Conservation (phyloP, 2,113 vertebrate species). For the Hassar affinis region DNA sequence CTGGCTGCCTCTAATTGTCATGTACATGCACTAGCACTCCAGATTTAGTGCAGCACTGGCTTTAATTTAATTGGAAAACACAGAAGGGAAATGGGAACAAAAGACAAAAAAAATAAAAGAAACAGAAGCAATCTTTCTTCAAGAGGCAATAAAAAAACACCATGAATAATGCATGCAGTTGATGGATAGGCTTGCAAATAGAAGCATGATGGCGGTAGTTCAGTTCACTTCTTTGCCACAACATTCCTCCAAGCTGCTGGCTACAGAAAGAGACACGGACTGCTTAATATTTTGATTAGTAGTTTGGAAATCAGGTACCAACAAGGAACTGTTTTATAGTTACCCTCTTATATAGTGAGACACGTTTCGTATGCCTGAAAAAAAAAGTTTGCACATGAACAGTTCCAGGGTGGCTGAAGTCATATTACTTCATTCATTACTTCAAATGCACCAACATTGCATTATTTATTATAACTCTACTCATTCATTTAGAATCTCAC, state of each 20-base stretch:
- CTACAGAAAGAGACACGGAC: too few species aligned
- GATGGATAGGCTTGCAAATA: conserved; percentile 75
- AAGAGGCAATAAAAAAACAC: conserved; percentile 72
- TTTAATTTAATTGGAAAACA: conserved; percentile 79
- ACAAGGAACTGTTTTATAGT: not conserved
- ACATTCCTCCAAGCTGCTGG: not conserved
- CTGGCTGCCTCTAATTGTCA: conserved; percentile 72
- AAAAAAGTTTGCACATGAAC: not conserved
- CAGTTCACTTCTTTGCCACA: conserved; percentile 69
- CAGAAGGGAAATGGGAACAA: conserved; percentile 65
- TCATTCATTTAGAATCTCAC: conserved; percentile 9
- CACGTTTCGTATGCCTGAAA: not conserved
- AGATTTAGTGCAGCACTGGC: conserved; percentile 74
- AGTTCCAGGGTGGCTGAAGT: not conserved
- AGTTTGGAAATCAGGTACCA: not conserved
- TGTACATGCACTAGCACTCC: conserved; percentile 69
- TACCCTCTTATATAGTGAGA: not conserved
- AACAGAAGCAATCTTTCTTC: conserved; percentile 76
- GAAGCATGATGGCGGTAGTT: conserved; percentile 59
- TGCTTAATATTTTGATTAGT: not conserved
- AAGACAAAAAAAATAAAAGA: conserved; percentile 77
- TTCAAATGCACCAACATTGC: not conserved
- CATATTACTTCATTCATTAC: not conserved
- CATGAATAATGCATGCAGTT: conserved; percentile 76
- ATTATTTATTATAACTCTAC: conserved; percentile 1